These are phyloP conservation scores for Eupithecia abbreviata DNA, from an alignment of 2,888 invertebrate species.

Conservation along the genomic window DNA sequence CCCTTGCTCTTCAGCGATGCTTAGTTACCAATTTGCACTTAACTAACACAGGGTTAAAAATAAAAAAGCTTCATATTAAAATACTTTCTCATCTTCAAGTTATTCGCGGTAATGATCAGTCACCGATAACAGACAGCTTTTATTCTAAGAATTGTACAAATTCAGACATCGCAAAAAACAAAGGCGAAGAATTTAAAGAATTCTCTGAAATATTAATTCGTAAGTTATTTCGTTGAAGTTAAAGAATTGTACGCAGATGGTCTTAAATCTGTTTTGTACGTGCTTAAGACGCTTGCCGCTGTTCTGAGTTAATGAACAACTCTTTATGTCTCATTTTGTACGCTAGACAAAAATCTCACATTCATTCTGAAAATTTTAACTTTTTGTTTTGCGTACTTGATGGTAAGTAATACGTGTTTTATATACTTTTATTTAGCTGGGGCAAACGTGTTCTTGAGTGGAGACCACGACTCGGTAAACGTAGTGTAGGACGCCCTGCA, in stretches of 20 bases:
- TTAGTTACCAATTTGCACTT: neutral
- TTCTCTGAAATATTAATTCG: conserved; percentile 30
- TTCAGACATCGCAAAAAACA: conserved; percentile 35
- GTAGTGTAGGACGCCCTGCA: too few species aligned
- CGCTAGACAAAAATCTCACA: conserved; percentile 28
- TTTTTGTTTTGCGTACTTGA: neutral
- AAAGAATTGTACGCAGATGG: conserved; percentile 45
- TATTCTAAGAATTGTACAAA: conserved; percentile 15
- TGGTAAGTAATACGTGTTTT: neutral
- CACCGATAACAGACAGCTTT: conserved; percentile 10
- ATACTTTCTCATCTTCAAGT: neutral
- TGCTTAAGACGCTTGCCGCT: conserved; percentile 64
- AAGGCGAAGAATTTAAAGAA: conserved; percentile 15
- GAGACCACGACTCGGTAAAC: too few species aligned
- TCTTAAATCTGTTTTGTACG: conserved; percentile 70
- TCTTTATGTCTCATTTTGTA: conserved; percentile 48
- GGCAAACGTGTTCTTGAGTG: too few species aligned
- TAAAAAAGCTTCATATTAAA: neutral
- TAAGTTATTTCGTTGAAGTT: conserved; percentile 34
- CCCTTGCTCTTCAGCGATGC: too few species aligned
- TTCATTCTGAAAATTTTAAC: conserved; percentile 25
- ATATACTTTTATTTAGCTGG: neutral
- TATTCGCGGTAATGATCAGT: conserved; percentile 18
- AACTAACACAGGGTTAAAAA: neutral
- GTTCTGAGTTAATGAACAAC: conserved; percentile 72